Base-by-base conservation (phyloP, 1,140 invertebrate genomes). In the Dinothrombium tinctorium region DNA sequence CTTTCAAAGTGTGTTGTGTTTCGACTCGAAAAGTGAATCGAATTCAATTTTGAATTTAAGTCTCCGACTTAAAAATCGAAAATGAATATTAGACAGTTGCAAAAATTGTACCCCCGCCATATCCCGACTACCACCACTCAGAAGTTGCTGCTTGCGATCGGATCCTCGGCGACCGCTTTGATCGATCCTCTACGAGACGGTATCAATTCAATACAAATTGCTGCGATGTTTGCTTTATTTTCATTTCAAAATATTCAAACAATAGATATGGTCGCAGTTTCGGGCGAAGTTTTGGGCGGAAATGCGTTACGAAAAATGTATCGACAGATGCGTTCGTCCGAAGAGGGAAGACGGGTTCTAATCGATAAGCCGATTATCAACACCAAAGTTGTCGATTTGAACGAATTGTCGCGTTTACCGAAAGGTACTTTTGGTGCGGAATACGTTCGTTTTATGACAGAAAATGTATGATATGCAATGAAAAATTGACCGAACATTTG, bases 261-360 rank as follows among this genome's bases (percentile, higher is more conserved):
- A 55, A 60, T 49, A 68, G 86, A 95, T 57, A 84, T 90, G 81
- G 81, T 94, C 50, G 80, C 83, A 26, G 77, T 80, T 48, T 64
- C 92, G 40, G 84, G 83, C 4, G 87, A 94, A 63, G 76, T 79
- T 0, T 83, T 81, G 3, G 82, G 82, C 1, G 58, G 67, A 47
- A 50, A 50, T 26, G 76, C 81, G 7, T 60, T 87, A 1, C 58
- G 59, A 41, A 60, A 69, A 46, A 74, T 84, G 56, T 59, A 61
- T 41, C 52, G 60, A 43, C 68, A 70, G 55, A 79, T 86, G 69
- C 46, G 67, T 23, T 57, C 60, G 29, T 63, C 67, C 50, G 52
- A 60, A 19, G 76, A 81, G 61, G 79, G 82, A n/a, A 53, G 54
- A 23, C 59, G 69, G 45, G 79, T 89, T 47, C 58, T 89, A 23